phyloP scores from a whole-genome alignment of 2,113 vertebrate genomes.

The Phasianus colchicus region DNA sequence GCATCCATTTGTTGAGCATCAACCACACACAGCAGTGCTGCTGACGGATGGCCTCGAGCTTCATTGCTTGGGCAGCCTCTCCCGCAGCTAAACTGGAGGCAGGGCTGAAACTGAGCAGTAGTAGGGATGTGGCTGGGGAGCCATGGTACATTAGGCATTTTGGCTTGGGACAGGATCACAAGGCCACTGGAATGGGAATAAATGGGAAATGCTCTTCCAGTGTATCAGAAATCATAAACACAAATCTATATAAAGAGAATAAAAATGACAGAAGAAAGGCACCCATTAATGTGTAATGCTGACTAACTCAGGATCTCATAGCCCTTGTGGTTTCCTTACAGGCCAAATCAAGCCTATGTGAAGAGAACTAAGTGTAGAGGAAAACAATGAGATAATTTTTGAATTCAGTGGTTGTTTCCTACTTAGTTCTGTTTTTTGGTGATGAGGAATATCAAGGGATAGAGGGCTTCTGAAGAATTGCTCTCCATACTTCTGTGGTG shows the following conservation, averaged over 20 bases:
- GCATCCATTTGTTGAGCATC: neutral
- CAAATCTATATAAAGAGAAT: neutral
- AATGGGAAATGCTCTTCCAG: no score
- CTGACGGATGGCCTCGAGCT: neutral
- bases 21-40: accelerated
- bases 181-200: neutral
- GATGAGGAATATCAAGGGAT: neutral
- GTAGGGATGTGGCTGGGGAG: neutral
- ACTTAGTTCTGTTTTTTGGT: neutral
- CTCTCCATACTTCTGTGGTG: neutral
- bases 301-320: neutral
- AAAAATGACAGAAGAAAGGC: neutral
- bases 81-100: neutral
- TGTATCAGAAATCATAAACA: neutral
- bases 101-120: neutral
- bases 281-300: neutral
- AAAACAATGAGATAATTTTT: neutral
- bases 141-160: accelerated
- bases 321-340: neutral
- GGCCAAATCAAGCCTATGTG: neutral
- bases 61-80: neutral
- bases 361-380: neutral
- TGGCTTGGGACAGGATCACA: neutral
- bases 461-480: neutral
- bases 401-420: neutral